A percentile compares a stretch with the other conserved stretches of the same genome.
Conservation (phyloP, 2,888 invertebrate genomes). For the Drosophila nigritarsus region DNA sequence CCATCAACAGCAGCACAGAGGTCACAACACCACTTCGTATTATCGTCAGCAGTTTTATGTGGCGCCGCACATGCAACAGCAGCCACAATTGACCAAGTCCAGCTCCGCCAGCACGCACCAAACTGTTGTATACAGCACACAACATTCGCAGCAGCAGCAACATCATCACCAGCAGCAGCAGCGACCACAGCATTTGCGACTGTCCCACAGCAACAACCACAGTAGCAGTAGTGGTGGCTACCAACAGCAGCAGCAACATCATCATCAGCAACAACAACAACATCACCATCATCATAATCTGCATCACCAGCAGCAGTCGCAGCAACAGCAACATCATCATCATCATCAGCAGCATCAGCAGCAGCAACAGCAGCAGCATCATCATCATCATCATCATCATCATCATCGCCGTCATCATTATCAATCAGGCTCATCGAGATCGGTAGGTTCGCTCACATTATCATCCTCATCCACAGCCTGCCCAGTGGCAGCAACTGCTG, state of each 20-base stretch:
- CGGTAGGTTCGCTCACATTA: slow-evolving; percentile 47
- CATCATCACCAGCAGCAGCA: slow-evolving; percentile 59
- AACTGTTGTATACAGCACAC: slow-evolving; percentile 47
- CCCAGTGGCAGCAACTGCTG: slow-evolving; percentile 37
- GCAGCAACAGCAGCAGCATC: slow-evolving; percentile 57
- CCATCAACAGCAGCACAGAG: slow-evolving; percentile 35
- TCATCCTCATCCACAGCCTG: slow-evolving; percentile 54
- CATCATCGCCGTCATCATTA: slow-evolving; percentile 48
- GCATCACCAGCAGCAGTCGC: slow-evolving; percentile 67
- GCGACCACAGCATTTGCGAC: slow-evolving; percentile 61
- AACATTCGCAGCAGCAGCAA: slow-evolving; percentile 50
- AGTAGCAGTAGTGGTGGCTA: slow-evolving; percentile 30
- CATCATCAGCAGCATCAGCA: slow-evolving; percentile 40
- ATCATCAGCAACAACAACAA: slow-evolving; percentile 39
- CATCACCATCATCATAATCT: slow-evolving; percentile 64
- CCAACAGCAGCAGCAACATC: slow-evolving; percentile 40
- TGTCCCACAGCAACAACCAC: slow-evolving; percentile 42
- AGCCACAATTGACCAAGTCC: slow-evolving; percentile 68
- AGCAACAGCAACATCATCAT: slow-evolving; percentile 31
- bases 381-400: slow-evolving; percentile 56
- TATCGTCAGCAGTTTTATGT: slow-evolving; percentile 83
- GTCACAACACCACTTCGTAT: slow-evolving; percentile 57
- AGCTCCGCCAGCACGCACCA: slow-evolving; percentile 44
- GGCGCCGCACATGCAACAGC: slow-evolving; percentile 82
- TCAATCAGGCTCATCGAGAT: slow-evolving; percentile 42